Evolutionary conservation across 1,140 invertebrate species (phyloP).

Genomic region (Bilobella aurantiaca): DNA sequence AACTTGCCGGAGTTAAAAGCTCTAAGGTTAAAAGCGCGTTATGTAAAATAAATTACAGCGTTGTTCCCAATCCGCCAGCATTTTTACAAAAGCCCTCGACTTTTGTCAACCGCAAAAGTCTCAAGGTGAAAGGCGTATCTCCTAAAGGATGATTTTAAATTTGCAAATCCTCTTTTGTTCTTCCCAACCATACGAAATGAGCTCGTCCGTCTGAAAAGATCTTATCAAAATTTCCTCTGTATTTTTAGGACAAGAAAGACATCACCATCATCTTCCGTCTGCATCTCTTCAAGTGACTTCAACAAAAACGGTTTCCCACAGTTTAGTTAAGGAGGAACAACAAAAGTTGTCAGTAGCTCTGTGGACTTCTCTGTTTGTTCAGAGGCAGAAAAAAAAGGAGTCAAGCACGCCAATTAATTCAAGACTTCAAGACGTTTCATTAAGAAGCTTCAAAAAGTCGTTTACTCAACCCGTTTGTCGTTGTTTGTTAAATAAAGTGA

Average conservation of each 20-base stretch:
- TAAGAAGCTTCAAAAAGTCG: background rate
- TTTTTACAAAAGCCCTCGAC: constrained; percentile 6
- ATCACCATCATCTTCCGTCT: background rate
- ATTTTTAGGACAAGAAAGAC: background rate
- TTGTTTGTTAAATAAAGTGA: constrained; percentile 5
- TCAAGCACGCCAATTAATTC: constrained; percentile 7
- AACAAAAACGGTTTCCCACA: background rate
- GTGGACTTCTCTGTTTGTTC: background rate
- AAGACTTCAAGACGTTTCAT: background rate
- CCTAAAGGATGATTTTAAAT: background rate
- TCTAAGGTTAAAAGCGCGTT: too few relatives aligned
- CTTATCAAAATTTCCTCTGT: background rate
- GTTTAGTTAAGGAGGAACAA: background rate
- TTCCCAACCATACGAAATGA: background rate
- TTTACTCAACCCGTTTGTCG: background rate
- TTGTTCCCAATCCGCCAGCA: constrained; percentile 18
- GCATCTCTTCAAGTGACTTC: too few relatives aligned
- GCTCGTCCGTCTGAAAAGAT: background rate
- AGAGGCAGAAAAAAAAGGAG: background rate
- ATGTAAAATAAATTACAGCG: too few relatives aligned
- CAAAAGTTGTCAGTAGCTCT: background rate
- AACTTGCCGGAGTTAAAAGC: too few relatives aligned
- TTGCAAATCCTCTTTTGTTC: background rate
- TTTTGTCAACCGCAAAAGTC: constrained; percentile 10
- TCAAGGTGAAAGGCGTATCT: background rate